A percentile compares a stretch with the other conserved stretches of the same genome.
phyloP scores from a whole-genome alignment of 2,888 invertebrate genomes.

The Orthosia gothica region DNA sequence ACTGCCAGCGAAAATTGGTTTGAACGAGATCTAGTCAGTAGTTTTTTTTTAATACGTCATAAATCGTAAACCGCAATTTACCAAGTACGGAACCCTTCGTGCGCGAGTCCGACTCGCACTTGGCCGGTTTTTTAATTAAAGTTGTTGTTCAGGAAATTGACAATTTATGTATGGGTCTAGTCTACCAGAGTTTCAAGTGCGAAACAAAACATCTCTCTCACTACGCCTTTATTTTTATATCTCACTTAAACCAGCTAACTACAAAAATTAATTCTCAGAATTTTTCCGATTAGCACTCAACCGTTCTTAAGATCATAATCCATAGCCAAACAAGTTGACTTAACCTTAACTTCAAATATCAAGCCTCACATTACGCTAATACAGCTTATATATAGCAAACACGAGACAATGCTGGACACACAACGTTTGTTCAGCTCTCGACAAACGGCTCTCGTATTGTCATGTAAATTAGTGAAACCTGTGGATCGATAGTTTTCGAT shows the following conservation, averaged over 20 bases:
- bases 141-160: background rate
- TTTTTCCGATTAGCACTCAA: constrained; percentile 10
- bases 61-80: no score
- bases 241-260: background rate
- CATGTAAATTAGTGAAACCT: constrained; percentile 71
- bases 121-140: no score
- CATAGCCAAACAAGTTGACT: constrained; percentile 32
- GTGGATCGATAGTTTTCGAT: constrained; percentile 62
- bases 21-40: no score
- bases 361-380: constrained; percentile 39
- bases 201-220: background rate
- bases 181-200: background rate
- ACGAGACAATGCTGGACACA: constrained; percentile 51
- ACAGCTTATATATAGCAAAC: constrained; percentile 47
- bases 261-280: background rate
- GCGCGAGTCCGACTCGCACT: no score
- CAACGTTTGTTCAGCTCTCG: constrained; percentile 65
- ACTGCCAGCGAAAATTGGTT: no score
- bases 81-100: no score
- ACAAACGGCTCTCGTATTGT: constrained; percentile 59
- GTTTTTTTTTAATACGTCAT: no score
- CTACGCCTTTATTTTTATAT: background rate
- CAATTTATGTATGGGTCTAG: background rate
- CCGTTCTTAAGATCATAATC: constrained; percentile 29
- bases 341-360: constrained; percentile 33